Evolutionary conservation across 2,888 invertebrate genomes (phyloP), one percentile per base, ranked within the genome.

Genomic region (Lepidocyrtoides sp.): DNA sequence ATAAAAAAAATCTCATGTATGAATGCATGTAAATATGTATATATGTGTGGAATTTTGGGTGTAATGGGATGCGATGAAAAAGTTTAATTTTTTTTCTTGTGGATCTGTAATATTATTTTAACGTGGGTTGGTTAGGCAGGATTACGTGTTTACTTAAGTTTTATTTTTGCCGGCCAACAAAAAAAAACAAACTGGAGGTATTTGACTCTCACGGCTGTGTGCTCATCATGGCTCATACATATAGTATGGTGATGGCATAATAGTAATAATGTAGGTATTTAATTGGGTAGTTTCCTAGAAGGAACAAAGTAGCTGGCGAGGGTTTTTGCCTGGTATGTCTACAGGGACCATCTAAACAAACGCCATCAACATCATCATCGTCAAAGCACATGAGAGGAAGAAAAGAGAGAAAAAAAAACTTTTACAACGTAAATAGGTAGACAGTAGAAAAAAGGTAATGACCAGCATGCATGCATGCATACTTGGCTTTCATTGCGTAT

Each of bases 321-420:
- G n/a, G n/a, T n/a, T n/a, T n/a, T n/a, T n/a, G n/a, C n/a, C 17
- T 0, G 23, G 26, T 8, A n/a, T 26, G 77, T 77, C 77, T 51
- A 8, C 7, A 51, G 77, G 77, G 77, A 77, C 48, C n/a, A 51
- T 77, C 77, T 51, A 77, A 77, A 26, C 23, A 77, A 77, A 77
- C 77, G 51, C 23, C n/a, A n/a, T n/a, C n/a, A n/a, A n/a, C 48
- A 44, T 10, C 44, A 72, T 10, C 4, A 57, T 29, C 26, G 26
- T 63, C 26, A 77, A 77, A 51, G 66, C 29, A 14, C 17, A 8
- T n/a, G n/a, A 17, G 14, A 29, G 36, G 66, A 8, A 36, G 17
- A n/a, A 0, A 26, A 48, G n/a, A n/a, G 32, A 48, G n/a, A 26
- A 51, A 51, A 41, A 7, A 51, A 48, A 48, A 36, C 3, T 17